These are phyloP conservation scores for Conomelus anceps DNA, from an alignment of 2,888 invertebrate species.

Conservation along the genomic window DNA sequence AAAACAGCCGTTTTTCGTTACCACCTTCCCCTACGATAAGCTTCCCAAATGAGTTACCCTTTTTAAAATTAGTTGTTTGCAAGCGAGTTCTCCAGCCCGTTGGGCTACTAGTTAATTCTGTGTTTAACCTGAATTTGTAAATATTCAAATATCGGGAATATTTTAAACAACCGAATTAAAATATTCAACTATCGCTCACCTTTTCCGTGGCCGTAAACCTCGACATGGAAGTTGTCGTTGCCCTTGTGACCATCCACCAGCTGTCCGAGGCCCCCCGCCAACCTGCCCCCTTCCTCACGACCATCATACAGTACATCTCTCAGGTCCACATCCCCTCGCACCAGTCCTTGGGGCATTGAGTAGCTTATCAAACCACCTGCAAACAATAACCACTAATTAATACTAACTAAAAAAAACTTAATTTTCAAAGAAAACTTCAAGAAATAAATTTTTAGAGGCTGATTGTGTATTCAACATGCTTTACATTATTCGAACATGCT, in stretches of 20 bases:
- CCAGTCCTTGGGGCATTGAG: conserved; percentile 66
- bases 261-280: conserved; percentile 59
- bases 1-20: too few relatives aligned
- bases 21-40: too few relatives aligned
- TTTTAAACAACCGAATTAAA: conserved; percentile 54
- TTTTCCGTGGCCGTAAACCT: conserved; percentile 54
- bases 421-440: background rate
- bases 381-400: conserved; percentile 18
- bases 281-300: conserved; percentile 42
- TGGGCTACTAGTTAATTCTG: too few relatives aligned
- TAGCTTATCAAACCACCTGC: conserved; percentile 67
- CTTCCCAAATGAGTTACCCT: too few relatives aligned
- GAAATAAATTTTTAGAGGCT: too few relatives aligned
- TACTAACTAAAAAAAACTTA: background rate
- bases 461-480: too few relatives aligned
- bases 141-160: conserved; percentile 63
- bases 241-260: conserved; percentile 60
- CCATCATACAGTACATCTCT: conserved; percentile 65
- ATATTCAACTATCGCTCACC: conserved; percentile 43
- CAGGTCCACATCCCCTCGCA: conserved; percentile 59
- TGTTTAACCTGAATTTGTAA: conserved; percentile 56
- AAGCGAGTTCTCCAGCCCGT: too few relatives aligned
- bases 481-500: too few relatives aligned
- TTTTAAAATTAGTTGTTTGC: too few relatives aligned
- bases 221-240: conserved; percentile 53